Base-by-base conservation (phyloP, 2,113 vertebrate species). In the Lepisosteus oculatus region DNA sequence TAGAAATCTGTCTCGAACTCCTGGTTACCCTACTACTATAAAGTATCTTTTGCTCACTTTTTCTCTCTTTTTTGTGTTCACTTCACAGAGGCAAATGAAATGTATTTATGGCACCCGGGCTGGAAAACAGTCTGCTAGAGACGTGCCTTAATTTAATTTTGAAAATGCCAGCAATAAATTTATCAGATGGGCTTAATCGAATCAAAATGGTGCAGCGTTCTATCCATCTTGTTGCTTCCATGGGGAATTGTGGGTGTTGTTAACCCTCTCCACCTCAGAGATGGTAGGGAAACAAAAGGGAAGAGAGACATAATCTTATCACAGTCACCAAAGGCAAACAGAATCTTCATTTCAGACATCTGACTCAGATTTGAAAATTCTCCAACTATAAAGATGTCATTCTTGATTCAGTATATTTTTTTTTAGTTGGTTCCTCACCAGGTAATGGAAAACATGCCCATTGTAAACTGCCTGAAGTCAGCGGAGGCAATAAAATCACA, bases 91-190 rank as follows among this genome's bases (percentile, higher is more conserved):
- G 81, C 84, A 88, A 79, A 81, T 82, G 63, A 79, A 79, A 55
- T 88, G 82, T 90, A 90, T 88, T 89, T 92, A 85, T 88, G 88
- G 85, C 83, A 87, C 87, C 85, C 85, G 83, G 72, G 72, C 82
- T 79, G 83, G 76, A 80, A 83, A 91, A 71, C 79, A 86, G 82
- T 82, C 86, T 91, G 86, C 61, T 71, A 75, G 81, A 88, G 78
- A 80, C 65, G 63, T 88, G 86, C 78, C 85, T 81, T 90, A 86
- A 89, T 90, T 90, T 86, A 78, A 79, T 87, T 89, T 86, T 85
- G 84, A 88, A 92, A 92, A 83, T 79, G 84, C 72, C 84, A 79
- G 81, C 86, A 83, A 81, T 91, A 89, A 88, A 89, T 90, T 88
- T 87, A 79, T 87, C 78, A 85, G 85, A 84, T 79, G 84, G 81